Evolutionary conservation across 2,797 vertebrate species (phyloP), one percentile per base, ranked within the genome.

Genomic region (Cynodonichthys magdalenae): DNA sequence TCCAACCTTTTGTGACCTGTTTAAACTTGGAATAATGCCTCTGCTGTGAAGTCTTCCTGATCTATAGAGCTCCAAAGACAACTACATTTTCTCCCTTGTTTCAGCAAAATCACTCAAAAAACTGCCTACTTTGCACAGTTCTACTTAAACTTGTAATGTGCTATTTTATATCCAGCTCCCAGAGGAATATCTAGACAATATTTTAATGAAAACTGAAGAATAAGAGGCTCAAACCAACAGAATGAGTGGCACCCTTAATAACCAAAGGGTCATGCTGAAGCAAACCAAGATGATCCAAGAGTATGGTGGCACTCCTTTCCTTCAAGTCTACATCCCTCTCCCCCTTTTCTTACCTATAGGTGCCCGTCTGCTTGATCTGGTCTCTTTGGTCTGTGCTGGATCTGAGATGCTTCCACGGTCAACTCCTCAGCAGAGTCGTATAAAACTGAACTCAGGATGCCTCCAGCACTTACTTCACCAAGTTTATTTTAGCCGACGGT

Each of bases 401-500:
- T 66, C 69, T 72, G 72, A 63, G 84, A 82, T 82, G 78, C 62
- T 51, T 80, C 69, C 59, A 31, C 49, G 2, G 69, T 71, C 75
- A 60, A 6, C 66, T 79, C 74, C 76, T 68, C 54, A 27, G 58
- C 46, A 41, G 45, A 53, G 74, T 71, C 66, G 77, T 86, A 85
- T 85, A 86, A 82, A 82, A 83, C 67, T 71, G 79, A 69, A 61
- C 81, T 77, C 74, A 48, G 69, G 80, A 86, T 86, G 79, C 86
- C 79, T 75, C 11, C 24, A 58, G 69, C 6, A 34, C 84, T 94
- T 87, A 93, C 80, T 90, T 94, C 92, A 94, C 71, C 6, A 52
- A 66, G 79, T 90, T 90, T 93, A 90, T 90, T 93, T 94, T 92
- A 91, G 90, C 88, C 71, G 68, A 71, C 68, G 75, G 71, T 24